These are phyloP conservation scores for Carcharodon carcharias DNA, from an alignment of 2,797 vertebrate species.

Conservation along the genomic window DNA sequence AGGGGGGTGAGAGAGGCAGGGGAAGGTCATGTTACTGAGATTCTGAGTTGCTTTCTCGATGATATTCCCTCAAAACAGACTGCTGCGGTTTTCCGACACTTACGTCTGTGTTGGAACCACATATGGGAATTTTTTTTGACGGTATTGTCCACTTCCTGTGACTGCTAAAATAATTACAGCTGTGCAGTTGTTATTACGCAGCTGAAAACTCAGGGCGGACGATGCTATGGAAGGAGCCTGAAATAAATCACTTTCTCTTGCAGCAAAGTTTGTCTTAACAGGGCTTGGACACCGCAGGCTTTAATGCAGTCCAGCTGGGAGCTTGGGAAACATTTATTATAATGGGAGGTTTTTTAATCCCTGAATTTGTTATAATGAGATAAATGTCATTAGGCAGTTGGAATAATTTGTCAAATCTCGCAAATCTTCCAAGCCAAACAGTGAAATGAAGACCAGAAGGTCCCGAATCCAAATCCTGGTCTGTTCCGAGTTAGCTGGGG, in stretches of 20 bases:
- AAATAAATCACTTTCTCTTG: slow-evolving; percentile 31
- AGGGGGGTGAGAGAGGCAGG: not conserved
- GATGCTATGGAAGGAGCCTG: not conserved
- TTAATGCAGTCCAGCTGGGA: slow-evolving; percentile 37
- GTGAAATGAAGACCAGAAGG: slow-evolving; percentile 30
- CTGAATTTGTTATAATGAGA: slow-evolving; percentile 37
- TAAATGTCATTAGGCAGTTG: slow-evolving; percentile 30
- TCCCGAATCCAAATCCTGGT: not conserved
- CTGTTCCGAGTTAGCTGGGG: not conserved
- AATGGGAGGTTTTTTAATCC: slow-evolving; percentile 33
- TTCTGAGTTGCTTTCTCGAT: not conserved
- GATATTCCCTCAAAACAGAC: slow-evolving; percentile 14
- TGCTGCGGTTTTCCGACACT: slow-evolving; percentile 31
- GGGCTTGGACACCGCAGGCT: slow-evolving; percentile 20
- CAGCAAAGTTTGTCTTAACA: slow-evolving; percentile 32
- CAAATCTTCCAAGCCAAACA: slow-evolving; percentile 34
- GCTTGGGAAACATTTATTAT: slow-evolving; percentile 37
- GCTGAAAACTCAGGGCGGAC: not conserved
- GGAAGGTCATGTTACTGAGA: slow-evolving; percentile 16
- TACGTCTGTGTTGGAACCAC: slow-evolving; percentile 19
- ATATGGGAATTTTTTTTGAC: slow-evolving; percentile 33
- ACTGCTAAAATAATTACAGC: slow-evolving; percentile 37
- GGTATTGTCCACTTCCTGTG: slow-evolving; percentile 35
- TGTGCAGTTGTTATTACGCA: slow-evolving; percentile 25
- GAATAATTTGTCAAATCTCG: slow-evolving; percentile 32